Evolutionary conservation across 2,113 vertebrate species (phyloP).

Genomic region (Burhinus bistriatus): DNA sequence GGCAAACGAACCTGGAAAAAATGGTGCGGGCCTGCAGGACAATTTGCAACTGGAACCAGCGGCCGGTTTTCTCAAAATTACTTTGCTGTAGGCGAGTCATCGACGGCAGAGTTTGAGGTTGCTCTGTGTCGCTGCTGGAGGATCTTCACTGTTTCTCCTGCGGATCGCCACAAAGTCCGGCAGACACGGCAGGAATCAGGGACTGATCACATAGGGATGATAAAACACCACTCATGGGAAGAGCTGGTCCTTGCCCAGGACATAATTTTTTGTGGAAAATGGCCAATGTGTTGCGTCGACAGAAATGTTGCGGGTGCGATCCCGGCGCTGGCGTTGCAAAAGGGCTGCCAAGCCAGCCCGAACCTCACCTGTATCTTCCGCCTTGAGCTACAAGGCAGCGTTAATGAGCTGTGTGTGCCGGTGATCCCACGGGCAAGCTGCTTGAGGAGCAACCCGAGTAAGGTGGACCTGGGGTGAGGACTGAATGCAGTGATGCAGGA

Average conservation of each 20-base stretch:
- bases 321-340: background rate
- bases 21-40: background rate
- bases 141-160: background rate
- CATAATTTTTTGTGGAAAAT: background rate
- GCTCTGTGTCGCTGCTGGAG: background rate
- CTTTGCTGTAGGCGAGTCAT: background rate
- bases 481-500: background rate
- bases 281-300: fast-evolving
- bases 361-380: background rate
- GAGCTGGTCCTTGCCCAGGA: background rate
- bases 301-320: background rate
- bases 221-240: background rate
- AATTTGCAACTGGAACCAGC: background rate
- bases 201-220: fast-evolving
- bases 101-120: background rate
- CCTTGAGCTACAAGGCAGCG: background rate
- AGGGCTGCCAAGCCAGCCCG: background rate
- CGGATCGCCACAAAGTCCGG: background rate
- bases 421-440: background rate
- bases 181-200: background rate
- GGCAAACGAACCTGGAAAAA: background rate
- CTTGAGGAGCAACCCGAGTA: background rate
- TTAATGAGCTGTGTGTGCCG: background rate
- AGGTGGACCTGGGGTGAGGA: background rate
- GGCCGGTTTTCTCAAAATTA: background rate